phyloP scores from a whole-genome alignment of 2,113 vertebrate species.

The Laticauda colubrina region DNA sequence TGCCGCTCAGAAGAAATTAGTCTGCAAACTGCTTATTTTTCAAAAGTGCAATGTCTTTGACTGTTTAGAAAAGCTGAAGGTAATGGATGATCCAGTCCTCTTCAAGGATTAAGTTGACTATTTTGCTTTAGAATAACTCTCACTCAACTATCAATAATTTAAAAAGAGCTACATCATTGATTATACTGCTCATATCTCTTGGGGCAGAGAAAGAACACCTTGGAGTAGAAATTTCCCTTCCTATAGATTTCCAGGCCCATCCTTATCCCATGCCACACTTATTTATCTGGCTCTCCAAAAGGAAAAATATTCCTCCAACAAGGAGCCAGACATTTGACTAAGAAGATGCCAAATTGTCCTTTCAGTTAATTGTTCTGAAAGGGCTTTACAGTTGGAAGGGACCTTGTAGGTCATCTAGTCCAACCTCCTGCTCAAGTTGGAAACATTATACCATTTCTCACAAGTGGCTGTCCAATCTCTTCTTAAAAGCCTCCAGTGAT shows the following conservation, averaged over 20 bases:
- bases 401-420: too few species aligned
- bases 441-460: too few species aligned
- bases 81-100: not conserved
- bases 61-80: not conserved
- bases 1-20: not conserved
- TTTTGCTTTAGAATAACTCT: not conserved
- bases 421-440: too few species aligned
- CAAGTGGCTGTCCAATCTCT: too few species aligned
- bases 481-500: too few species aligned
- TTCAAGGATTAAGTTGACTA: not conserved
- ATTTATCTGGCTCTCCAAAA: not conserved
- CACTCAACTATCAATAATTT: not conserved
- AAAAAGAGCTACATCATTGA: not conserved
- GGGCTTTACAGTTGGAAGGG: too few species aligned
- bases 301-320: not conserved
- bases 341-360: too few species aligned
- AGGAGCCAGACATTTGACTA: not conserved
- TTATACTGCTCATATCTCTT: not conserved
- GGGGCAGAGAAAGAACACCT: not conserved
- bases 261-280: not conserved
- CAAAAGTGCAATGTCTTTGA: not conserved
- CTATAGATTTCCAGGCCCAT: not conserved
- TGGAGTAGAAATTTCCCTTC: not conserved
- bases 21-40: not conserved
- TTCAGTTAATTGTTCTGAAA: too few species aligned